Evolutionary conservation across 2,797 vertebrate species (phyloP), one percentile per base, ranked within the genome.

Genomic region (Corythornis leucogaster): DNA sequence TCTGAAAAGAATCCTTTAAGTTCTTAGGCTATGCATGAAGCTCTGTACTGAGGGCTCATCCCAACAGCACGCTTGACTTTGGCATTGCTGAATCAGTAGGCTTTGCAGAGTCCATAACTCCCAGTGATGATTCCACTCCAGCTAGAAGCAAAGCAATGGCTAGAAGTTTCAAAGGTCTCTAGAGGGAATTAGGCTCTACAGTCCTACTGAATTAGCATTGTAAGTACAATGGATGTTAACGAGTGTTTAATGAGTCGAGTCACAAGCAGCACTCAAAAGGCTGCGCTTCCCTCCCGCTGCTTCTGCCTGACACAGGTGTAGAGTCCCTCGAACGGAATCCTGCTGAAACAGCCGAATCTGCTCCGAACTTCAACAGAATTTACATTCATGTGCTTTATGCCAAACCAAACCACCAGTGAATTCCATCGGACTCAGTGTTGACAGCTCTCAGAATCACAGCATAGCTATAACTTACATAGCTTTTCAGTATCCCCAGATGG

Each of bases 201-300:
- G 88, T 91, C 82, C 79, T 74, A 82, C 51, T 76, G 87, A 91
- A 93, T 93, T 93, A 84, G 50, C 40, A 77, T 91, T 93, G 26
- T 91, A 88, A 88, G 61, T 88, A 81, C 89, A 92, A 91, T 90
- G 80, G 85, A 26, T 76, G 69, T 81, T 94, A 96, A 93, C 2
- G 38, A 86, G 71, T 15, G 66, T 74, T 90, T 91, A 90, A 92
- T 68, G 80, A 64, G 42, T 13, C 0, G 0, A 62, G 53, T 74
- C 73, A 73, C 80, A 95, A 81, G 64, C 55, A 87, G 86, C 77
- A 74, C 82, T 63, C 59, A 70, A 51, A 86, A 57, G 45, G 42
- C 50, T 77, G 33, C n/a, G 46, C 77, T 76, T 84, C 64, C 53
- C 38, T 80, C 57, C 38, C 68, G 15, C 50, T 81, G 73, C 63